Evolutionary conservation across 2,113 vertebrate species (phyloP).

Genomic region (Anser cygnoides): DNA sequence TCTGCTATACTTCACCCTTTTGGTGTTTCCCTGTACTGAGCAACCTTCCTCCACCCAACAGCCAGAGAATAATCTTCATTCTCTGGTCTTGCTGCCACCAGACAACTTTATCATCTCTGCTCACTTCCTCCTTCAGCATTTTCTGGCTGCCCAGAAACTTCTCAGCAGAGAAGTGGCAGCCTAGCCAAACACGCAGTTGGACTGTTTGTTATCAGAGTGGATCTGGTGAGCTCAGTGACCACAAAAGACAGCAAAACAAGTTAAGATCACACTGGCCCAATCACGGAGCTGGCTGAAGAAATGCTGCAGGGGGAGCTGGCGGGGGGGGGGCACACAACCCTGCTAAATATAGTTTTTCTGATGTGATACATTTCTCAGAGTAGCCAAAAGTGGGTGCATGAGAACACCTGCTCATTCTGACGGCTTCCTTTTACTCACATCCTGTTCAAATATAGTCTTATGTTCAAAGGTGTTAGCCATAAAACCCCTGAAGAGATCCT

Average conservation of each 20-base stretch:
- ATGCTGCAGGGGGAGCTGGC: accelerated
- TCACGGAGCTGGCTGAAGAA: background rate
- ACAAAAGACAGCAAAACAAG: background rate
- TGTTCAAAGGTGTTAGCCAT: background rate
- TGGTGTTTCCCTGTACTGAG: background rate
- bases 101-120: background rate
- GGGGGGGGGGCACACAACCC: background rate
- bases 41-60: background rate
- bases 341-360: conserved; percentile 70
- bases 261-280: background rate
- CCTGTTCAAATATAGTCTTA: conserved; percentile 56
- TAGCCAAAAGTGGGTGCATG: conserved; percentile 38
- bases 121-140: background rate
- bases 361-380: conserved; percentile 32
- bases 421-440: conserved; percentile 80
- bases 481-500: conserved; percentile 15
- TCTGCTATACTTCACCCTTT: conserved; percentile 2
- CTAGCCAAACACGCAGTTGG: background rate
- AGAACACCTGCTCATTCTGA: conserved; percentile 56
- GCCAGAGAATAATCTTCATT: background rate
- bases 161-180: background rate
- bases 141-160: conserved; percentile 11
- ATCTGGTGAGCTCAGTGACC: conserved; percentile 7
- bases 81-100: background rate
- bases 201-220: background rate